Percentiles rank a stretch among this genome's conserved stretches.
Conservation (phyloP, 2,113 vertebrate species). For the Vanacampus margaritifer region DNA sequence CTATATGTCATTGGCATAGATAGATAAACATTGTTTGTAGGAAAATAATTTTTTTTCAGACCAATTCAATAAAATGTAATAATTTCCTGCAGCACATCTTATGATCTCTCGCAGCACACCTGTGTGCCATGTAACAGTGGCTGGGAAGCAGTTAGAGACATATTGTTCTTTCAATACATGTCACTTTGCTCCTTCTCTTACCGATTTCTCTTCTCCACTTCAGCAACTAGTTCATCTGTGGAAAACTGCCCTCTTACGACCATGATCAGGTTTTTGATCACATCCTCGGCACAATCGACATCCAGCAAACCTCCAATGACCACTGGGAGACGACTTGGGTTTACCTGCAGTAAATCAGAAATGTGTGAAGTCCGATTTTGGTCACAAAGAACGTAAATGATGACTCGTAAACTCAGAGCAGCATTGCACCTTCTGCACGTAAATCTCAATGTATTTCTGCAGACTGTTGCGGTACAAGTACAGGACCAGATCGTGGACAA, state of each 20-base stretch:
- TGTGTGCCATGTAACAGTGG: no score
- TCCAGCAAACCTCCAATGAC: conserved; percentile 96
- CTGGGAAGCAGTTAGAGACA: neutral
- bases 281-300: conserved; percentile 97
- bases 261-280: conserved; percentile 96
- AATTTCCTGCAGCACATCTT: no score
- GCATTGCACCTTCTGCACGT: conserved; percentile 90
- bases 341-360: conserved; percentile 76
- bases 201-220: conserved; percentile 98
- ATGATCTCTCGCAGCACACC: no score
- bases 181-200: conserved; percentile 43
- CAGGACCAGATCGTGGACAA: conserved; percentile 95
- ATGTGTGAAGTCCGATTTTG: neutral
- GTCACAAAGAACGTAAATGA: neutral
- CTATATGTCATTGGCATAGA: no score
- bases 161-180: neutral
- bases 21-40: no score
- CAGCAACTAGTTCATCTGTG: conserved; percentile 96
- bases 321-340: conserved; percentile 94
- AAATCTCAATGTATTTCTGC: conserved; percentile 99
- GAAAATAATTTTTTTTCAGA: no score
- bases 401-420: neutral
- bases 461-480: conserved; percentile 99
- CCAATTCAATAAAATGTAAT: no score
- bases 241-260: conserved; percentile 98